A percentile compares a stretch with the other conserved stretches of the same genome.
Evolutionary conservation across 2,888 invertebrate genomes (phyloP).

Genomic region (Leptura quadrifasciata): DNA sequence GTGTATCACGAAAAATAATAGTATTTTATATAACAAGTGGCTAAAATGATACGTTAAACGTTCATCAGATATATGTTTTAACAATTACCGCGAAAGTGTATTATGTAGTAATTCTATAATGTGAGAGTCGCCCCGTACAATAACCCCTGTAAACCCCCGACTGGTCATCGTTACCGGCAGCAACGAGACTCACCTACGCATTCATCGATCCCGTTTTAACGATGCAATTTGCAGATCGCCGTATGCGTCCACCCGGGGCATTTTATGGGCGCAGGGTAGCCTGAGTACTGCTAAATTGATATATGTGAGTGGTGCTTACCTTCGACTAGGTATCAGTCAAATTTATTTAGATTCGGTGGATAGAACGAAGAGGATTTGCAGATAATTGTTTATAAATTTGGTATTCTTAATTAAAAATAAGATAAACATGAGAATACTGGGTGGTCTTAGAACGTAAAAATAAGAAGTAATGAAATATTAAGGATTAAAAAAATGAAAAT

Average conservation of each 20-base stretch:
- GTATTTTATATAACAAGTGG: no score
- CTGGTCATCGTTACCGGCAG: constrained; percentile 47
- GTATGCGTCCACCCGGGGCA: constrained; percentile 46
- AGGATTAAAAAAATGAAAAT: no score
- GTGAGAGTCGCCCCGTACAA: constrained; percentile 23
- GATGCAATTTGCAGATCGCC: constrained; percentile 59
- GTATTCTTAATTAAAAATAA: no score
- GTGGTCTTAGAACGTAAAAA: no score
- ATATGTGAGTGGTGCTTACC: constrained; percentile 24
- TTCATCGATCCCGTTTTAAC: constrained; percentile 59
- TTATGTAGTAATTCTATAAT: constrained; percentile 18
- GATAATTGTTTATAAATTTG: not conserved
- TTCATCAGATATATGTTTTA: not conserved
- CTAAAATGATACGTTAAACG: no score
- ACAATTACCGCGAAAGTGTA: constrained; percentile 15
- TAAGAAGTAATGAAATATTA: no score
- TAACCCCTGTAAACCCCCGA: constrained; percentile 36
- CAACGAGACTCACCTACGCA: constrained; percentile 52
- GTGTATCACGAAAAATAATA: no score
- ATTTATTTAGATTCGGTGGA: not conserved
- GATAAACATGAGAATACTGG: no score
- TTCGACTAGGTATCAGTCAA: constrained; percentile 5
- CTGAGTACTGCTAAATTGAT: constrained; percentile 33
- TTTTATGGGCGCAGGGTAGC: constrained; percentile 21
- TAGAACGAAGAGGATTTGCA: not conserved